These are phyloP conservation scores for Nebria brevicollis DNA, from an alignment of 2,888 invertebrate genomes.

Conservation along the genomic window DNA sequence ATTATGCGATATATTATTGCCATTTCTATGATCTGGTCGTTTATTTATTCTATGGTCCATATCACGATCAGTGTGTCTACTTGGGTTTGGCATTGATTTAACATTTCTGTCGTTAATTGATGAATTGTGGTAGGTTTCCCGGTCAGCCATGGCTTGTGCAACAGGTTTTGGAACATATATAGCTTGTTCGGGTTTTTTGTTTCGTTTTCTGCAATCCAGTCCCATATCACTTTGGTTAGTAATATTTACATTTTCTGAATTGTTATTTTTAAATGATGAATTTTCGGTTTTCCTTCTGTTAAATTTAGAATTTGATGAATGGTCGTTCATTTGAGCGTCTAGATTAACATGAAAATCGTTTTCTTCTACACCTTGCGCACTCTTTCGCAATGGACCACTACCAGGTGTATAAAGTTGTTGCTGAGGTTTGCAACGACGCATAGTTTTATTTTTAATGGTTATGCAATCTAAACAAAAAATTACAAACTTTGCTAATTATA, in stretches of 20 bases:
- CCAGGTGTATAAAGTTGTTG: constrained; percentile 80
- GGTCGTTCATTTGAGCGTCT: constrained; percentile 51
- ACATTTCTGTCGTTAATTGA: constrained; percentile 12
- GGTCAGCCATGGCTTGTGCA: constrained; percentile 61
- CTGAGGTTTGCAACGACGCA: constrained; percentile 73
- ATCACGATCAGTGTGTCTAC: constrained; percentile 50
- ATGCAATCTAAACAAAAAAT: constrained; percentile 41
- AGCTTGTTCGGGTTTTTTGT: constrained; percentile 68
- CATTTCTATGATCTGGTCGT: constrained; percentile 30
- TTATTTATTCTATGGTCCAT: constrained; percentile 33
- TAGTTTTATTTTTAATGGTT: constrained; percentile 53
- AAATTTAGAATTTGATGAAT: constrained; percentile 41
- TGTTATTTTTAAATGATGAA: constrained; percentile 32
- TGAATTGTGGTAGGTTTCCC: constrained; percentile 51
- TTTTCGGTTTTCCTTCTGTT: constrained; percentile 34
- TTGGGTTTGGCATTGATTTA: constrained; percentile 51
- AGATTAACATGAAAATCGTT: constrained; percentile 62
- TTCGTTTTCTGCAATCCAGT: constrained; percentile 56
- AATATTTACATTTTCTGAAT: constrained; percentile 40
- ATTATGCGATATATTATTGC: constrained; percentile 30
- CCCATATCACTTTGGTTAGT: constrained; percentile 32
- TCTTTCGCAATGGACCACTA: constrained; percentile 78
- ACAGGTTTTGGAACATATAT: constrained; percentile 66
- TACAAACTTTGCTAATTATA: neutral
- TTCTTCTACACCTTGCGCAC: constrained; percentile 70